Evolutionary conservation across 2,797 vertebrate genomes (phyloP).

Genomic region (Acrossocheilus fasciatus): DNA sequence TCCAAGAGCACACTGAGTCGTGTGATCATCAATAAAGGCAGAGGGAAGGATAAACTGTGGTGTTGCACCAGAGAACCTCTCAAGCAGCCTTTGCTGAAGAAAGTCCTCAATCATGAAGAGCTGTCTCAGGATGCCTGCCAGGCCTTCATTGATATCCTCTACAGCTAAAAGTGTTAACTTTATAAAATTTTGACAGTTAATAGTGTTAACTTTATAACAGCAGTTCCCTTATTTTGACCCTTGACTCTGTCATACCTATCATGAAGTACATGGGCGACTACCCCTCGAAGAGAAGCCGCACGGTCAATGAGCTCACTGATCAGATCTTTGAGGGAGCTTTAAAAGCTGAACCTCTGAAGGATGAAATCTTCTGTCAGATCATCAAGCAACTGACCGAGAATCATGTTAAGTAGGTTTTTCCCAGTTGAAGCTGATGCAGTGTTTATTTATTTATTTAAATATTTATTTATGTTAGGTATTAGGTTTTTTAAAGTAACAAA

Average conservation of each 20-base stretch:
- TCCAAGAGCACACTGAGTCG: conserved; percentile 94
- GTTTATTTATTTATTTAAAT: neutral
- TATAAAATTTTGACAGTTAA: neutral
- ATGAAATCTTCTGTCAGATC: conserved; percentile 95
- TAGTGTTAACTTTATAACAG: neutral
- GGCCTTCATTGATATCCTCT: conserved; percentile 94
- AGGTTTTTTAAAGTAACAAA: no score
- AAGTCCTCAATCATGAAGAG: conserved; percentile 91
- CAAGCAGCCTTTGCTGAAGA: conserved; percentile 93
- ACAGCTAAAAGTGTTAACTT: neutral
- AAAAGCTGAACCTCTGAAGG: conserved; percentile 94
- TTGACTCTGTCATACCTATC: conserved; percentile 78
- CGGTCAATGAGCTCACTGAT: conserved; percentile 94
- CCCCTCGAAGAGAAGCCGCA: conserved; percentile 91
- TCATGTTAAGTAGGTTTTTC: conserved; percentile 86
- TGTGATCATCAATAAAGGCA: conserved; percentile 92
- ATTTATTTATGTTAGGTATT: neutral
- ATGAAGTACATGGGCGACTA: conserved; percentile 99
- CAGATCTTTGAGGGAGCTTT: conserved; percentile 97
- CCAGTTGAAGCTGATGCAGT: neutral
- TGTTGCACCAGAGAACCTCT: conserved; percentile 94
- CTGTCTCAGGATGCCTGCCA: conserved; percentile 94
- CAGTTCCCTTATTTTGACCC: conserved; percentile 19
- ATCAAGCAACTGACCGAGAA: conserved; percentile 98
- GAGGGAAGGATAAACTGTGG: conserved; percentile 95